Base-by-base conservation (phyloP, 2,888 invertebrate genomes). In the Cheilosia urbana region DNA sequence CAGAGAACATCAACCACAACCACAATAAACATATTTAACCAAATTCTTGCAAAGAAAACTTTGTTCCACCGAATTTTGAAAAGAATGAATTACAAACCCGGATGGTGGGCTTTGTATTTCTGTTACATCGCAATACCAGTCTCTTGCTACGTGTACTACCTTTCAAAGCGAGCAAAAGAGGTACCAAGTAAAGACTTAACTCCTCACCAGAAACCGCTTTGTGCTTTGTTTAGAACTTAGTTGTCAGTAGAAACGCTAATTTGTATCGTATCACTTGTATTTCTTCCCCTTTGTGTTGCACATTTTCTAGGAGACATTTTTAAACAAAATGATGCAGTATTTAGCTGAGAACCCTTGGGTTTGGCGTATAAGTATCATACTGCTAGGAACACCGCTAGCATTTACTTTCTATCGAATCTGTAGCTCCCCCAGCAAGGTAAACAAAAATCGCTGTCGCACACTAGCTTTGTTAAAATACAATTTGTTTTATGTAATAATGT, bases 301-400 rank as follows among this genome's bases (percentile, higher is more conserved):
- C 88, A 89, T 88, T 92, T 92, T 88, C 87, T 93, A 98, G 97
- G 97, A 96, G 91, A 96, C 96, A 87, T 93, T 96, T 89, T 93
- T 97, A 92, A 95, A 95, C 90, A 95, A 96, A 89, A 93, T 96
- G 89, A 93, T 96, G 89, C 94, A 94, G 90, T 95, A 95, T 90
- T 96, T 97, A 84, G 96, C 96, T 89, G 96, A 97, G 87, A 95
- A 97, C 91, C 98, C 98, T 37, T 97, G 97, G 96, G 93, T 98
- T 89, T 98, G 97, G 96, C 97, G 95, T 60, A 95, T 97, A 69
- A 96, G 96, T 93, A 94, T 97, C 90, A 93, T 98, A 88, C 94
- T 95, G 78, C 93, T 96, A 89, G 96, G 97, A 90, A 93, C 98
- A 78, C 95, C 98, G 62, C 94, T 98, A 90, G 95, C 97, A 69